Conservation (phyloP, 2,888 invertebrate genomes). For the Pollenia amentaria region DNA sequence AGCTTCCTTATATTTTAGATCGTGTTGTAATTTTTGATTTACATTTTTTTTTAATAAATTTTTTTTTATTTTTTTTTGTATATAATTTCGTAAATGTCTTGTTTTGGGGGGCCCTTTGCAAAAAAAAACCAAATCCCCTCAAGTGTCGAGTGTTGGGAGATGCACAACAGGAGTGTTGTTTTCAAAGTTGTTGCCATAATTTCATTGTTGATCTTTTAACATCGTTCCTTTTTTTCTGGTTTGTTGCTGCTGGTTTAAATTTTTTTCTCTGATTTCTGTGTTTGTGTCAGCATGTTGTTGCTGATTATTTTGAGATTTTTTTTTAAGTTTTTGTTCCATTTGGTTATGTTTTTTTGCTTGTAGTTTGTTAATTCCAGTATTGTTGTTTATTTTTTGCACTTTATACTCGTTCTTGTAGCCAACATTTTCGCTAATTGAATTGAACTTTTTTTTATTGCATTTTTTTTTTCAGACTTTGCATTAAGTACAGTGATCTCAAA, state of each 20-base stretch:
- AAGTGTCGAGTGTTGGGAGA: slow-evolving; percentile 54
- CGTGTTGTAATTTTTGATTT: slow-evolving; percentile 67
- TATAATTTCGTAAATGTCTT: slow-evolving; percentile 28
- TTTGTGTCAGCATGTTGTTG: slow-evolving; percentile 68
- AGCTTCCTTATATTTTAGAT: slow-evolving; percentile 53
- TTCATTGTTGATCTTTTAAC: slow-evolving; percentile 74
- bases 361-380: slow-evolving; percentile 48
- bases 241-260: slow-evolving; percentile 12
- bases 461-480: not conserved
- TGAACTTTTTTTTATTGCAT: slow-evolving; percentile 69
- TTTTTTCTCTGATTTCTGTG: slow-evolving; percentile 37
- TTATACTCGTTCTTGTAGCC: slow-evolving; percentile 46
- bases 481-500: slow-evolving; percentile 53
- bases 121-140: slow-evolving; percentile 17
- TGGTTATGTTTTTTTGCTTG: slow-evolving; percentile 20
- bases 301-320: slow-evolving; percentile 65
- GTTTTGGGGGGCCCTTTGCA: slow-evolving; percentile 57
- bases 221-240: slow-evolving; percentile 43
- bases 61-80: not conserved
- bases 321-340: slow-evolving; percentile 19
- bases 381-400: slow-evolving; percentile 34
- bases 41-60: slow-evolving; percentile 32
- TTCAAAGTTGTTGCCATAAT: slow-evolving; percentile 70
- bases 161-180: slow-evolving; percentile 66
- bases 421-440: slow-evolving; percentile 75